phyloP scores from a whole-genome alignment of 2,888 invertebrate species.

The Mactromeris polynyma region DNA sequence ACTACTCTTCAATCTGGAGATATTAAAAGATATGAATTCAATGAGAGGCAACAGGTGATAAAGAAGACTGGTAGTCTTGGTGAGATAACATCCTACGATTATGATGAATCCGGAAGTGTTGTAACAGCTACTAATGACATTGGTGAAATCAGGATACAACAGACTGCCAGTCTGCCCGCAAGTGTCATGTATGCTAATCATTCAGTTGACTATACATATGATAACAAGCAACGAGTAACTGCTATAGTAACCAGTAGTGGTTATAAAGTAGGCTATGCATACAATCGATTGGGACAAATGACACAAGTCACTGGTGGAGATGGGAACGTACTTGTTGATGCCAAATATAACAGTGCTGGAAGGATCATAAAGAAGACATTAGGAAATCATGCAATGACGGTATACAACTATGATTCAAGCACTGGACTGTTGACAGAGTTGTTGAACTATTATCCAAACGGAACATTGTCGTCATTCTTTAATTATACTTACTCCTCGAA shows the following conservation, averaged over 20 bases:
- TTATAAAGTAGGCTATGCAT: conserved; percentile 33
- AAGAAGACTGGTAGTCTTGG: no score
- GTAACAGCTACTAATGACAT: not conserved
- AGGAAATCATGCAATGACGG: conserved; percentile 24
- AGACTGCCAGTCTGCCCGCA: not conserved
- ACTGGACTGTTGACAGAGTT: conserved; percentile 22
- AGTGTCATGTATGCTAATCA: no score
- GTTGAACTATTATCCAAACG: conserved; percentile 42
- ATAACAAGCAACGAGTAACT: no score
- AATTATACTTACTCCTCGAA: no score
- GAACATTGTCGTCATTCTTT: no score
- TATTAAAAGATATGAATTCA: conserved; percentile 24
- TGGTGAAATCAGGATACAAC: not conserved
- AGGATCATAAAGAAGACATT: no score
- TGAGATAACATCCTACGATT: no score
- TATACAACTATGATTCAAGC: conserved; percentile 11
- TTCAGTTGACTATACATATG: no score
- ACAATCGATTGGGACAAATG: not conserved
- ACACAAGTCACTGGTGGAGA: not conserved
- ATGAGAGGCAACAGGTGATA: conserved; percentile 16
- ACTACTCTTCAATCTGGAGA: no score
- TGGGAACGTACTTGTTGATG: not conserved
- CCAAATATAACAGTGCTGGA: no score
- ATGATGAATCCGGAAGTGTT: no score
- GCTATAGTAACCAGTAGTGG: conserved; percentile 10